These are phyloP conservation scores for Encarsia formosa DNA, from an alignment of 2,888 invertebrate species.

Conservation along the genomic window DNA sequence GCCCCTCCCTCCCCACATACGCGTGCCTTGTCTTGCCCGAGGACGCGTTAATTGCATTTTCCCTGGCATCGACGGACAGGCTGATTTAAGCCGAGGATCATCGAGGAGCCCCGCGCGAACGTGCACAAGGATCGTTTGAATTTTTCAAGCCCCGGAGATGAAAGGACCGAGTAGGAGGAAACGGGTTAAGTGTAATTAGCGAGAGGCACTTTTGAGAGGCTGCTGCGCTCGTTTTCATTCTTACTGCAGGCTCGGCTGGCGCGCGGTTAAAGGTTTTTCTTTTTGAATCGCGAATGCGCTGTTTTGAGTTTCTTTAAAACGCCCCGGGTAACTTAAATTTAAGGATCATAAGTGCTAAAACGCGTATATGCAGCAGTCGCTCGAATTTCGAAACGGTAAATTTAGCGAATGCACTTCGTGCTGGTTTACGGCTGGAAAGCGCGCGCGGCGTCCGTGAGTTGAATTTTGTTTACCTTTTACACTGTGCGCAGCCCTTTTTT, in stretches of 20 bases:
- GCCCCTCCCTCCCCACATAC: conserved; percentile 10
- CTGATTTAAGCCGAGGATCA: background rate
- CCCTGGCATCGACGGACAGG: background rate
- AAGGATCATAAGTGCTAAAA: no score
- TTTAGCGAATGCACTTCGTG: no score
- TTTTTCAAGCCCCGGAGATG: conserved; percentile 14
- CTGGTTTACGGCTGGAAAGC: no score
- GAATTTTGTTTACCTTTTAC: no score
- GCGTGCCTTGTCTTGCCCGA: background rate
- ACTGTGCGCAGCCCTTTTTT: no score
- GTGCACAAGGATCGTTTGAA: conserved; percentile 10
- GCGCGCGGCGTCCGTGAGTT: no score
- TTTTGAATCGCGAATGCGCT: background rate
- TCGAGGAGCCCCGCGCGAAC: background rate
- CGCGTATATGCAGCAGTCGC: no score
- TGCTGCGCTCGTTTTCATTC: no score
- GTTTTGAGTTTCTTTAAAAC: no score
- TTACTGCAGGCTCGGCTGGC: conserved; percentile 13
- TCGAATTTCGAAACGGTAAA: no score
- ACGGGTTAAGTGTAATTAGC: conserved; percentile 34
- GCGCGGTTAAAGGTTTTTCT: background rate
- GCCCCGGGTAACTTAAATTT: no score
- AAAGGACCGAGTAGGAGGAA: conserved; percentile 29
- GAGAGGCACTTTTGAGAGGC: background rate
- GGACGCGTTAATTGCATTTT: conserved; percentile 21